phyloP scores from a whole-genome alignment of 2,888 invertebrate genomes.

The Congeria kusceri region DNA sequence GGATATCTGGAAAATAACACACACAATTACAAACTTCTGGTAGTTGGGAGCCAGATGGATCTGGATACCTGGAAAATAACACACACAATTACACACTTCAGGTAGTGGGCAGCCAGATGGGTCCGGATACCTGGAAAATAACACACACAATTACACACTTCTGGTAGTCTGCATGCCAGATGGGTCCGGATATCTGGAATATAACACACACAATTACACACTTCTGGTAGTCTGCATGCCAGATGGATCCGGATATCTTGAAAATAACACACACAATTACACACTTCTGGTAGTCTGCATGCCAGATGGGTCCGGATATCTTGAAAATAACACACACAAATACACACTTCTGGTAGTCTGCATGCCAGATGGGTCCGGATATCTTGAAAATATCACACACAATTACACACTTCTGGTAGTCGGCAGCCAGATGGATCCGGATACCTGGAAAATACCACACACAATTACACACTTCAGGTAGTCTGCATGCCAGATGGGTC shows the following conservation, averaged over 20 bases:
- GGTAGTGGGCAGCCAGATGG: slow-evolving; percentile 69
- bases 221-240: slow-evolving; percentile 71
- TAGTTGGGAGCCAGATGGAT: slow-evolving; percentile 69
- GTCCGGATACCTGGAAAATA: slow-evolving; percentile 73
- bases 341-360: too few species aligned
- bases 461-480: too few species aligned
- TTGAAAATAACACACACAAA: too few species aligned
- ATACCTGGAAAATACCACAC: too few species aligned
- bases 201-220: too few species aligned
- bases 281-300: slow-evolving; percentile 76
- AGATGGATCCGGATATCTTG: slow-evolving; percentile 73
- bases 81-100: slow-evolving; percentile 82
- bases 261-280: too few species aligned
- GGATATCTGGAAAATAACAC: slow-evolving; percentile 72
- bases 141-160: too few species aligned
- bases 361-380: too few species aligned
- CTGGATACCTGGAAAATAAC: slow-evolving; percentile 74
- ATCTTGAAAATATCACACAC: too few species aligned
- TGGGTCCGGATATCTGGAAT: slow-evolving; percentile 73
- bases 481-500: too few species aligned
- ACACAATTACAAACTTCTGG: slow-evolving; percentile 80
- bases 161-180: slow-evolving; percentile 70
- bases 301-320: slow-evolving; percentile 72
- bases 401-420: too few species aligned
- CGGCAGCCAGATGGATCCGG: too few species aligned